A percentile compares a stretch with the other conserved stretches of the same genome.
Conservation (phyloP, 1,140 invertebrate species). For the Pseudomyrmex gracilis region DNA sequence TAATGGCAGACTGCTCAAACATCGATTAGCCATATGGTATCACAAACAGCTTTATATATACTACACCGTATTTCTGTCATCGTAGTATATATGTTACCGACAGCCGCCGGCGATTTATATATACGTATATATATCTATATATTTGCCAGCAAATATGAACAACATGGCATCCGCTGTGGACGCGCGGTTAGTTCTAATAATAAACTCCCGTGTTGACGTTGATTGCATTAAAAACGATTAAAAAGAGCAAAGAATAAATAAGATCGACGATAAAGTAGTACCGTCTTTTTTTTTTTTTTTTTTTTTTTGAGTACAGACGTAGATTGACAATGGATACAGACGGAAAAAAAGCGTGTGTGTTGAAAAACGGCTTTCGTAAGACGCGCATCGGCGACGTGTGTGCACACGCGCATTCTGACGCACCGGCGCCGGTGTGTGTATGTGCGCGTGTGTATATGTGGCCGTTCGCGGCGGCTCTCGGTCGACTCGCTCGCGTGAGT, state of each 20-base stretch:
- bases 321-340: neutral
- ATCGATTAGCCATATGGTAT: neutral
- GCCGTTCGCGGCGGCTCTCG: slow-evolving; percentile 55
- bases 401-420: slow-evolving; percentile 34
- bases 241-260: neutral
- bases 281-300: slow-evolving; percentile 17
- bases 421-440: slow-evolving; percentile 21
- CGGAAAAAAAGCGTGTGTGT: slow-evolving; percentile 26
- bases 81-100: slow-evolving; percentile 1
- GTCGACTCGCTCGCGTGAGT: slow-evolving; percentile 78
- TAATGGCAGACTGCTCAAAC: neutral
- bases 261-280: neutral
- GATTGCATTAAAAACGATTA: neutral
- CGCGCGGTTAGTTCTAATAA: slow-evolving; percentile 46
- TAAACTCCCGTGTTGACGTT: slow-evolving; percentile 2
- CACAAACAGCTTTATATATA: neutral
- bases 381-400: neutral
- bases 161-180: neutral
- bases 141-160: slow-evolving; percentile 11
- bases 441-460: slow-evolving; percentile 20
- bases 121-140: too few relatives aligned
- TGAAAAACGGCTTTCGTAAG: slow-evolving; percentile 35
- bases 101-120: neutral
- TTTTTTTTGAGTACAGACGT: slow-evolving; percentile 16
- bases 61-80: neutral